These are phyloP conservation scores for Chloroceryle amazona DNA, from an alignment of 2,797 vertebrate genomes.

Conservation along the genomic window DNA sequence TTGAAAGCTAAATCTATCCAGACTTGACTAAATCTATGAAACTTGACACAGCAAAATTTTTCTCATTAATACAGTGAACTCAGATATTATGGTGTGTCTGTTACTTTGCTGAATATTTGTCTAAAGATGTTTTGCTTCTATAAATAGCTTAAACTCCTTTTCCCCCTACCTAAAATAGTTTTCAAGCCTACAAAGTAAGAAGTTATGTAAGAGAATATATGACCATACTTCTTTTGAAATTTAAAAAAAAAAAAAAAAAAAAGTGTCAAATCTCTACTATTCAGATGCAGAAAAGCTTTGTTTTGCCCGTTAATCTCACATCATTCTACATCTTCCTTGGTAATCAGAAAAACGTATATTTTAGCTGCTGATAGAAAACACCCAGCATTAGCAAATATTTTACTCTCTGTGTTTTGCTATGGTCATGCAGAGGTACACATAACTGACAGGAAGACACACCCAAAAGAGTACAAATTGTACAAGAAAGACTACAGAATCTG, in stretches of 20 bases:
- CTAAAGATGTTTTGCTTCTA: not conserved
- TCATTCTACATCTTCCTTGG: not conserved
- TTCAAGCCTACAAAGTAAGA: not conserved
- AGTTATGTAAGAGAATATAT: not conserved
- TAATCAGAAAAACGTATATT: not conserved
- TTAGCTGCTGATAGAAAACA: not conserved
- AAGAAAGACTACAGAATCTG: not conserved
- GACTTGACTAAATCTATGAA: not conserved
- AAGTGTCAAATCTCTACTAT: not conserved
- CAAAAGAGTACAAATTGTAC: not conserved
- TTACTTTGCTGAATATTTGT: not conserved
- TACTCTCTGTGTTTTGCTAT: not conserved
- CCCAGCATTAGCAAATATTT: not conserved
- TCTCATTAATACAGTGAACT: not conserved
- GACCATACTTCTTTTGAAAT: not conserved
- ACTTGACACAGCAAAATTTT: not conserved
- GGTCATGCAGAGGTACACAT: not conserved
- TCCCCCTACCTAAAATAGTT: not conserved
- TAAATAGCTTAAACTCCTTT: not conserved
- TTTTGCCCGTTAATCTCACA: not conserved
- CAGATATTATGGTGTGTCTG: not conserved
- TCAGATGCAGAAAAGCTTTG: not conserved
- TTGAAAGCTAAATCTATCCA: slow-evolving; percentile 14
- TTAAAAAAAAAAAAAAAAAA: not conserved
- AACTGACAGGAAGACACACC: not conserved